Evolutionary conservation across 2,113 vertebrate species (phyloP).

Genomic region (Dipodomys spectabilis): DNA sequence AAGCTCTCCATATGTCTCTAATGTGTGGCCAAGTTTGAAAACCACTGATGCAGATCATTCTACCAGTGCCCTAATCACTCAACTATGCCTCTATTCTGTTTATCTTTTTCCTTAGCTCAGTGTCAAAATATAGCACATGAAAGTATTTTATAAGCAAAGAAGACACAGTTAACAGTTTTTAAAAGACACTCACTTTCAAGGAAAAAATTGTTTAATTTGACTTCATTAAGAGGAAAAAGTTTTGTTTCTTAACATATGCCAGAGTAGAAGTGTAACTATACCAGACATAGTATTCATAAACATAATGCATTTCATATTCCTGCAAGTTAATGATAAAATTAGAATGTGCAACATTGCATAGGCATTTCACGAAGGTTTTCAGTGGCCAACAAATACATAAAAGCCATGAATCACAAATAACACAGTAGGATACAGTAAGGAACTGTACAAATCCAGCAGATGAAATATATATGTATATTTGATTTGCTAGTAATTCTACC

Average conservation of each 20-base stretch:
- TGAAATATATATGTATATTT: background rate
- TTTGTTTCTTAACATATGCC: background rate
- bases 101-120: background rate
- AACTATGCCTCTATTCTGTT: background rate
- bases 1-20: background rate
- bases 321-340: background rate
- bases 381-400: conserved; percentile 3
- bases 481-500: background rate
- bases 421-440: background rate
- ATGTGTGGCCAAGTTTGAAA: conserved; percentile 13
- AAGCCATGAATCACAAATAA: background rate
- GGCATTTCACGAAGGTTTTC: background rate
- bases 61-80: background rate
- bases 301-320: background rate
- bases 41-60: background rate
- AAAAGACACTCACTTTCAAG: background rate
- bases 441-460: background rate
- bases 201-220: background rate
- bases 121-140: background rate
- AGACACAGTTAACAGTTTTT: background rate
- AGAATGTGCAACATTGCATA: background rate
- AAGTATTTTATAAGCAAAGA: background rate
- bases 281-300: background rate
- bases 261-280: background rate
- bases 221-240: background rate